Conservation (phyloP, 2,797 vertebrate genomes). For the Galagoides demidoff region DNA sequence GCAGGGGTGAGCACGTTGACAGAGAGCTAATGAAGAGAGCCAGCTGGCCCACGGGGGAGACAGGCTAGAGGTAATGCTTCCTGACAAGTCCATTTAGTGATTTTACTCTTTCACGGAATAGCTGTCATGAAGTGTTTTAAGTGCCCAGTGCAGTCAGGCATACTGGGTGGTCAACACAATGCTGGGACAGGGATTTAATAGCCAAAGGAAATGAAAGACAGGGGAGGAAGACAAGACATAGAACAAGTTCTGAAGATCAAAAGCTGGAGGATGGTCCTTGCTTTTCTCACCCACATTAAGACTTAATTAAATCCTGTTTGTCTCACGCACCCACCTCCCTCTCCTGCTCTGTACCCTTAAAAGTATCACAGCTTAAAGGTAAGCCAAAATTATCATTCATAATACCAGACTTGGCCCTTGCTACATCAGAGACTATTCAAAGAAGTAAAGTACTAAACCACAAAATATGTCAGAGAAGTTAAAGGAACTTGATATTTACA, state of each 20-base stretch:
- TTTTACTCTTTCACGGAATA: slow-evolving; percentile 73
- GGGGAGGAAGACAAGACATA: neutral
- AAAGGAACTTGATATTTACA: slow-evolving; percentile 51
- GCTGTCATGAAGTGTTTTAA: slow-evolving; percentile 71
- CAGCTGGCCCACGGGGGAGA: slow-evolving; percentile 57
- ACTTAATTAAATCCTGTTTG: neutral
- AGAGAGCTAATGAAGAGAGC: slow-evolving; percentile 54
- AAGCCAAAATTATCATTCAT: slow-evolving; percentile 21
- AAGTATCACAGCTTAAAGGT: slow-evolving; percentile 37
- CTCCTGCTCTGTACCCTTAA: slow-evolving; percentile 14
- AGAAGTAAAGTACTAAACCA: neutral
- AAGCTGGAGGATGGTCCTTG: neutral
- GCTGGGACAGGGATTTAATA: slow-evolving; percentile 59
- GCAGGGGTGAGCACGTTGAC: slow-evolving; percentile 19
- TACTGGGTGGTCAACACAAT: slow-evolving; percentile 49
- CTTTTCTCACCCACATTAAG: neutral
- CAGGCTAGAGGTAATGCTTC: slow-evolving; percentile 67
- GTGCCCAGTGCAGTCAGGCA: slow-evolving; percentile 63
- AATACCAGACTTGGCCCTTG: neutral
- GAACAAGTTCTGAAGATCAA: neutral
- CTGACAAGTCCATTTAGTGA: slow-evolving; percentile 80
- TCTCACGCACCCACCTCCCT: neutral
- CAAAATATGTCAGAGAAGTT: neutral
- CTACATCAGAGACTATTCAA: slow-evolving; percentile 44
- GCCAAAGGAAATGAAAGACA: neutral